phyloP scores from a whole-genome alignment of 1,140 invertebrate genomes.

The Scylla paramamosain region DNA sequence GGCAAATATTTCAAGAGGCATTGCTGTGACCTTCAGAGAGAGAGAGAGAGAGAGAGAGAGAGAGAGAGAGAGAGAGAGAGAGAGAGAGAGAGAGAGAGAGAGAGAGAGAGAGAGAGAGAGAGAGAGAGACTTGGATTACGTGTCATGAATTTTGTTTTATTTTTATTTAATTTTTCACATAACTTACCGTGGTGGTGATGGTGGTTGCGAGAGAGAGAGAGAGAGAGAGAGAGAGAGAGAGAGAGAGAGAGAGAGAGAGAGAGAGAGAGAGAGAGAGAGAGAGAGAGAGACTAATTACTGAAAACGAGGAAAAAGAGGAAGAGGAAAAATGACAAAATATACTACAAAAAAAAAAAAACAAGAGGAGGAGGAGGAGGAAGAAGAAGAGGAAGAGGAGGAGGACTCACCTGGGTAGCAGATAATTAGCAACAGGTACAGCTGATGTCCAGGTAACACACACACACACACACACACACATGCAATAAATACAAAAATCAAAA shows the following conservation, averaged over 20 bases:
- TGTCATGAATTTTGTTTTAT: no score
- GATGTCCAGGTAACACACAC: no score
- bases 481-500: no score
- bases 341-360: not conserved
- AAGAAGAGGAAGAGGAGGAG: not conserved
- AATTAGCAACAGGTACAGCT: no score
- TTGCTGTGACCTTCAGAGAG: not conserved
- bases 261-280: not conserved
- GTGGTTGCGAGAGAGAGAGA: not conserved
- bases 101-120: not conserved
- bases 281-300: not conserved
- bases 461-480: no score
- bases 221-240: conserved; percentile 39
- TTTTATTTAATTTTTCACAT: no score
- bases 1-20: not conserved
- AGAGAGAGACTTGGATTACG: not conserved
- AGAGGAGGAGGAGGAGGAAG: conserved; percentile 18
- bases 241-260: conserved; percentile 1
- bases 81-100: not conserved
- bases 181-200: no score
- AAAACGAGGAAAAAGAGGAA: not conserved
- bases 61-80: conserved; percentile 39
- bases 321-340: not conserved
- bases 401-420: no score
- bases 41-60: not conserved